phyloP scores from a whole-genome alignment of 1,140 invertebrate genomes.

The Marisa cornuarietis region DNA sequence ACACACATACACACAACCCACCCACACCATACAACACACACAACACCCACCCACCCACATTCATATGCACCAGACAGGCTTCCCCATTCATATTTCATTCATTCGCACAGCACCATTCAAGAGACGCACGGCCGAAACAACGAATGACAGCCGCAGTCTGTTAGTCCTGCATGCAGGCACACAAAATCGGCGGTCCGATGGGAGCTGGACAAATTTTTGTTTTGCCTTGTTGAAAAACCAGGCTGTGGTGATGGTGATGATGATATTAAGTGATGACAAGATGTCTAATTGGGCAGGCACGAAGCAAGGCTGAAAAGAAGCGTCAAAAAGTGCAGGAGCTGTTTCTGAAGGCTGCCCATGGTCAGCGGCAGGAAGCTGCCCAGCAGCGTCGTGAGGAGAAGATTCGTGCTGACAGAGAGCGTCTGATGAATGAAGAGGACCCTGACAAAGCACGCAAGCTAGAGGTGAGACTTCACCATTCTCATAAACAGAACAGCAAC shows the following conservation, averaged over 20 bases:
- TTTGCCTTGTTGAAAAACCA: neutral
- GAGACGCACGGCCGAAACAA: no score
- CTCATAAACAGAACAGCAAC: neutral
- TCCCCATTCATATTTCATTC: no score
- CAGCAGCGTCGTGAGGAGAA: slow-evolving; percentile 86
- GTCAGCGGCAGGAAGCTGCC: slow-evolving; percentile 87
- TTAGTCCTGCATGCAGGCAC: no score
- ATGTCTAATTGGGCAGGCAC: slow-evolving; percentile 70
- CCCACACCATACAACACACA: no score
- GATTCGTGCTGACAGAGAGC: slow-evolving; percentile 89
- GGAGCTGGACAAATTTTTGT: no score
- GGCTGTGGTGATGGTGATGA: neutral
- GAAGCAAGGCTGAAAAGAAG: slow-evolving; percentile 91
- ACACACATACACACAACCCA: no score
- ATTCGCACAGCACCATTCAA: no score
- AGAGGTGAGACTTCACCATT: slow-evolving; percentile 71
- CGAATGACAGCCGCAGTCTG: no score
- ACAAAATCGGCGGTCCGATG: no score
- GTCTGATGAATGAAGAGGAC: slow-evolving; percentile 83
- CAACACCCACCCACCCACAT: no score
- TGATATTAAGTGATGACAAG: neutral
- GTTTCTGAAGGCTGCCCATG: slow-evolving; percentile 92
- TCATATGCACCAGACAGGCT: no score
- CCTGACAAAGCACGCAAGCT: slow-evolving; percentile 96
- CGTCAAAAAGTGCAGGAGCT: slow-evolving; percentile 90